These are phyloP conservation scores for Labeo calbasu DNA, from an alignment of 2,797 vertebrate genomes.

Conservation along the genomic window DNA sequence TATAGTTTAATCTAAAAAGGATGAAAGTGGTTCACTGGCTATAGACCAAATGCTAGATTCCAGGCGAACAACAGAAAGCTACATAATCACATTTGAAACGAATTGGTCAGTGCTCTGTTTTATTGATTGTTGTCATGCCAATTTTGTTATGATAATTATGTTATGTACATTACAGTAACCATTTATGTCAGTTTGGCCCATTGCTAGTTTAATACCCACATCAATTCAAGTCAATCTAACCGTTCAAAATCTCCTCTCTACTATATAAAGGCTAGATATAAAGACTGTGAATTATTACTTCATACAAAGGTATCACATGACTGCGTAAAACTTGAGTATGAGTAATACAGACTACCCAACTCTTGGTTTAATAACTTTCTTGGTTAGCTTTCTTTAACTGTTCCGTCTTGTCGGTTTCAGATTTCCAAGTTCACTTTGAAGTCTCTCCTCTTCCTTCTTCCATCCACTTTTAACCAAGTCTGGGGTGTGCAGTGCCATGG, in stretches of 20 bases:
- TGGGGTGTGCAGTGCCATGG: constrained; percentile 24
- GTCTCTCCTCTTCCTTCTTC: neutral
- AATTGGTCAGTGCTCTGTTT: neutral
- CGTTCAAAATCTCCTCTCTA: neutral
- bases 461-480: constrained; percentile 17
- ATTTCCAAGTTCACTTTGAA: constrained; percentile 19
- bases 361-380: neutral
- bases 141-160: neutral
- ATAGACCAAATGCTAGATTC: neutral
- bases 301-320: neutral
- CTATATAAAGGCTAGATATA: too few relatives aligned
- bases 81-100: constrained; percentile 18
- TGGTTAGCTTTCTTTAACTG: neutral
- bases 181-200: constrained; percentile 8
- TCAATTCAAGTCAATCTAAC: neutral
- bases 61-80: neutral
- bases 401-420: neutral
- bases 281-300: neutral
- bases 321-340: neutral
- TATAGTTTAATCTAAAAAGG: constrained; percentile 18
- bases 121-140: constrained; percentile 22
- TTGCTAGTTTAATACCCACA: neutral
- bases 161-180: constrained; percentile 4
- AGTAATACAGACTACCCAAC: neutral
- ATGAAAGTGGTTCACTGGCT: constrained; percentile 10